Base-by-base conservation (phyloP, 2,888 invertebrate genomes). In the Tortrix viridana region DNA sequence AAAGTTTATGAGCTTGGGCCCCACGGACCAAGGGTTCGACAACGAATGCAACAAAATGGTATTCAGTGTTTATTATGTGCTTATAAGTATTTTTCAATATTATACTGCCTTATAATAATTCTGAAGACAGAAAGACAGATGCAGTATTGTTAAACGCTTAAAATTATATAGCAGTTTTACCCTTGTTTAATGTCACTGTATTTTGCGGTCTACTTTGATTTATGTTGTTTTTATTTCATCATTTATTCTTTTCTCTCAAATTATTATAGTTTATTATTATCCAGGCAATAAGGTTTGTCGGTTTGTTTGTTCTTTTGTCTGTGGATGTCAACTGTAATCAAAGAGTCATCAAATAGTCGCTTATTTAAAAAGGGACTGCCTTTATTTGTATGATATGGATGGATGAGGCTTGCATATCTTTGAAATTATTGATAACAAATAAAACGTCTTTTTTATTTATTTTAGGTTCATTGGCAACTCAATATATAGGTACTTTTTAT, bases 321-420 rank as follows among this genome's bases (percentile, higher is more conserved):
- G 43, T 16, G 46, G 5, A 55, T 54, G 43, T 48, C 50, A 52
- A 20, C 56, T 37, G 23, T 9, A 52, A 56, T 56, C 61, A 62
- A 20, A 41, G 7, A 32, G 26, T 32, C 32, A 20, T 52, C 50
- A 38, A 32, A 18, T 16, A 41, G 49, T 49, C 18, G 26, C 4
- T 49, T 49, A n/a, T 41, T 41, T 41, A 41, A 41, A 41, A 16
- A n/a, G 6, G 19, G 19, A 32, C 32, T 9, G 32, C 9, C 32
- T 32, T 32, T 32, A 32, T 32, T 32, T 32, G 32, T 32, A 32
- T 12, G 12, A 32, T 26, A 7, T 9, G 1, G 26, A 26, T 32
- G 32, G 32, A 32, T 32, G 32, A 32, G 32, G 32, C 12, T 32
- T 32, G 12, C 26, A 32, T 7, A 32, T 26, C 22, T 22, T 22